These are phyloP conservation scores for Brachycybe producta DNA, from an alignment of 2,888 invertebrate genomes.

Conservation along the genomic window DNA sequence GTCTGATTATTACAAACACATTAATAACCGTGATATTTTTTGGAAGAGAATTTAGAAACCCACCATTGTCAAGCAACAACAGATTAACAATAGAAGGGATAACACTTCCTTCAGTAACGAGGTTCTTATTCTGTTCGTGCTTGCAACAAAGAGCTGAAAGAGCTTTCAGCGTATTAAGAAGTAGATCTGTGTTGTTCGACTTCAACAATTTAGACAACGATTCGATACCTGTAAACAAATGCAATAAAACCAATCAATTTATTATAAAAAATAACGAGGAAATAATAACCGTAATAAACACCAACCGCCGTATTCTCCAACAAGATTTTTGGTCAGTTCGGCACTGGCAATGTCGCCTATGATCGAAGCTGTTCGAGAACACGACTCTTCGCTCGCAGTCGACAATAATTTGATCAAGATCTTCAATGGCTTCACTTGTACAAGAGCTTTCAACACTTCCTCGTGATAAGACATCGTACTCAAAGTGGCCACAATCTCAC, in stretches of 20 bases:
- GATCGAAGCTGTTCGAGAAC: neutral
- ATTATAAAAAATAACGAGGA: neutral
- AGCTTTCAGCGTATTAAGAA: neutral
- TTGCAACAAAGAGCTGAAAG: neutral
- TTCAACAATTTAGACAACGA: neutral
- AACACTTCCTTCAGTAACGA: neutral
- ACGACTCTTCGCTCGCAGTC: neutral
- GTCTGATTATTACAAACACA: neutral
- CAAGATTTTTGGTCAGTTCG: neutral
- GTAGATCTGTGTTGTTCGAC: neutral
- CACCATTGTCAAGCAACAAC: neutral
- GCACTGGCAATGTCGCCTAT: neutral
- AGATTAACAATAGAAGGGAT: neutral
- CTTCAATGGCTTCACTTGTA: neutral
- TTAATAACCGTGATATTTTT: neutral
- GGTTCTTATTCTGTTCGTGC: neutral
- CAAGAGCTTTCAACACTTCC: neutral
- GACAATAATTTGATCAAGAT: neutral
- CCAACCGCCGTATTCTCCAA: neutral
- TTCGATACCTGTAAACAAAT: neutral
- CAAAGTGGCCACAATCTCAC: constrained; percentile 2
- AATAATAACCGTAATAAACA: neutral
- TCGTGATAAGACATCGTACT: neutral
- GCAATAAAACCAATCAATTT: neutral
- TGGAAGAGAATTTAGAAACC: neutral